phyloP scores from a whole-genome alignment of 2,113 vertebrate genomes.

The Callocephalon fimbriatum region DNA sequence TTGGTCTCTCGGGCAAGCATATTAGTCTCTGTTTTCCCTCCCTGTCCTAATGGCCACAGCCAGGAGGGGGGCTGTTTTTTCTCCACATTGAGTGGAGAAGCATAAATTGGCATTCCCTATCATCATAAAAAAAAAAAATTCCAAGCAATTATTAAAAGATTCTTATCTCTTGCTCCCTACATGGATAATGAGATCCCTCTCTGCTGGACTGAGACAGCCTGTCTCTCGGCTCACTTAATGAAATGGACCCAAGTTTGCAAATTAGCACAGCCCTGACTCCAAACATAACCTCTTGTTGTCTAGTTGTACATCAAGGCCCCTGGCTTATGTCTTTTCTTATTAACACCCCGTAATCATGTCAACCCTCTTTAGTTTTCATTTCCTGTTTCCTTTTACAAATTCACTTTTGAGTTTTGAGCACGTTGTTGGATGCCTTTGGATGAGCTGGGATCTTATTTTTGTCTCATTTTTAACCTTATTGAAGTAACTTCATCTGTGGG shows the following conservation, averaged over 20 bases:
- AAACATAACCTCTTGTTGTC: conserved; percentile 84
- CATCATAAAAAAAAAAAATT: conserved; percentile 83
- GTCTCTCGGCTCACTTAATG: conserved; percentile 86
- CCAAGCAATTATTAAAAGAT: conserved; percentile 88
- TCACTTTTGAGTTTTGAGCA: conserved; percentile 45
- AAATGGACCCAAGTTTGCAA: conserved; percentile 83
- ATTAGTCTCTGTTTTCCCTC: conserved; percentile 71
- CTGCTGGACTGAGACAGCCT: conserved; percentile 87
- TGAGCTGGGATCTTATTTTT: conserved; percentile 4
- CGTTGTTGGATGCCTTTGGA: background rate
- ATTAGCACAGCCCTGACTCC: conserved; percentile 81
- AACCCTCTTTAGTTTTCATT: conserved; percentile 73
- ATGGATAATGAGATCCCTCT: conserved; percentile 86
- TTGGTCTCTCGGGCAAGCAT: conserved; percentile 70
- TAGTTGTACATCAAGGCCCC: conserved; percentile 82
- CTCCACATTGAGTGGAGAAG: conserved; percentile 68
- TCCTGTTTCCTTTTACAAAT: conserved; percentile 74
- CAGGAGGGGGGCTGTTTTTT: conserved; percentile 70
- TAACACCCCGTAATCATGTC: conserved; percentile 83
- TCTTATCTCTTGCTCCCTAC: conserved; percentile 86
- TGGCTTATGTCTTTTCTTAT: conserved; percentile 85
- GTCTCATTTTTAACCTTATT: background rate
- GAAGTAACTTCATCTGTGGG: background rate
- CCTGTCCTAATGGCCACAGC: conserved; percentile 78
- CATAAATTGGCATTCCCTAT: conserved; percentile 86